phyloP scores from a whole-genome alignment of 2,888 invertebrate genomes.

The Cerceris rybyensis region DNA sequence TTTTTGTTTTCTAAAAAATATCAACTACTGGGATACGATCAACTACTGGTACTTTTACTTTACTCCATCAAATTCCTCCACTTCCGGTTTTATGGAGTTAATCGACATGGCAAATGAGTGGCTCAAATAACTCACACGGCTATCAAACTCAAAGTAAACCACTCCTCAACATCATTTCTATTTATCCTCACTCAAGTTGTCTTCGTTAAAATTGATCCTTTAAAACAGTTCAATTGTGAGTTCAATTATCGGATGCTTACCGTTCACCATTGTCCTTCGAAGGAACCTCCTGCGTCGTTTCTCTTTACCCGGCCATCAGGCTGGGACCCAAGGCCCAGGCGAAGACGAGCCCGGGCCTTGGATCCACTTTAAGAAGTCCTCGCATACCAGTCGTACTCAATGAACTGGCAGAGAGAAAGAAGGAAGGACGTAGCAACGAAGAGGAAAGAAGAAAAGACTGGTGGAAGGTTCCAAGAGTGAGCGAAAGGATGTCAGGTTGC shows the following conservation, averaged over 20 bases:
- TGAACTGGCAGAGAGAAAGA: conserved; percentile 62
- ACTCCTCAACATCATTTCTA: too few species aligned
- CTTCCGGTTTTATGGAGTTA: too few species aligned
- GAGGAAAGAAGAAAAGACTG: background rate
- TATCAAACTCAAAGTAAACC: too few species aligned
- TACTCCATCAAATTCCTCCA: too few species aligned
- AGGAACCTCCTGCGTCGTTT: conserved; percentile 55
- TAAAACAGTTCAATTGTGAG: background rate
- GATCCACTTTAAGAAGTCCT: conserved; percentile 68
- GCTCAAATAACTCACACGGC: too few species aligned
- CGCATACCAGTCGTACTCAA: conserved; percentile 79
- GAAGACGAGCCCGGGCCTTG: conserved; percentile 27
- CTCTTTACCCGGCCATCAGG: conserved; percentile 58
- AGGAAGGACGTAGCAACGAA: conserved; percentile 8
- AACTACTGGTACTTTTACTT: too few species aligned
- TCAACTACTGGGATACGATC: too few species aligned
- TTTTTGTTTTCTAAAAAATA: too few species aligned
- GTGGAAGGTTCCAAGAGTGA: background rate
- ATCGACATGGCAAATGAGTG: too few species aligned
- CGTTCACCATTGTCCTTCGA: conserved; percentile 50
- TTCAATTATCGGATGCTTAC: background rate
- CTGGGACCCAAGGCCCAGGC: conserved; percentile 25
- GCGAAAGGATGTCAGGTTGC: background rate
- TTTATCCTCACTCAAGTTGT: background rate
- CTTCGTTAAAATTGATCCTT: too few species aligned